phyloP scores from a whole-genome alignment of 2,113 vertebrate species.

The Brachyhypopomus gauderio region DNA sequence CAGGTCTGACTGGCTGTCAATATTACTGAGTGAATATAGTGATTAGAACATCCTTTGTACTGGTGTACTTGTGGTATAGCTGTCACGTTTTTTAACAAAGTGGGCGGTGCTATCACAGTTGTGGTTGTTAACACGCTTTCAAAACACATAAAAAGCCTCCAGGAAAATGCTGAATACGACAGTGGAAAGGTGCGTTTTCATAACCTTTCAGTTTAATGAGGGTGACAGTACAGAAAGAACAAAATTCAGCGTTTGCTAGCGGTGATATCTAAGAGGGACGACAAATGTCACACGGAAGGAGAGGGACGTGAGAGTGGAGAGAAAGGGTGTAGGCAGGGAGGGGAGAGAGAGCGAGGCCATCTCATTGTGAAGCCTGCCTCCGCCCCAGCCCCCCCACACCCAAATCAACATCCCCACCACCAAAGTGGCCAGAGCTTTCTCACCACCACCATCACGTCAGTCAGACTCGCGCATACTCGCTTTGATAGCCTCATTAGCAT shows the following conservation, averaged over 20 bases:
- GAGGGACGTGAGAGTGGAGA: background rate
- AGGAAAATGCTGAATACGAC: background rate
- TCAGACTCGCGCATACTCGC: constrained; percentile 28
- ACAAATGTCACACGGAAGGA: background rate
- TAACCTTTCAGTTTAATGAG: background rate
- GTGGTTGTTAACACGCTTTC: background rate
- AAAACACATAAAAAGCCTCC: background rate
- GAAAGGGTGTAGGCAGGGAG: background rate
- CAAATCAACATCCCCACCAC: constrained; percentile 6
- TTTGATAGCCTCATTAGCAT: constrained; percentile 49
- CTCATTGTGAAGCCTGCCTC: constrained; percentile 2
- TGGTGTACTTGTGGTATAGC: background rate
- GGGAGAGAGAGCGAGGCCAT: background rate
- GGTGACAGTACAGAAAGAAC: background rate
- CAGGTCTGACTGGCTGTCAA: background rate
- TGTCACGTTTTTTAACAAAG: background rate
- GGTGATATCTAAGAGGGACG: background rate
- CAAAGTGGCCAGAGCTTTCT: constrained; percentile 31
- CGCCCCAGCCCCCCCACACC: background rate
- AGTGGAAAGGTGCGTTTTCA: background rate
- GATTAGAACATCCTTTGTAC: background rate
- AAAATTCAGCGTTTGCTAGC: background rate
- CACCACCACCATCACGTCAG: background rate
- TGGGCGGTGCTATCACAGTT: background rate
- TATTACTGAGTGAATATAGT: constrained; percentile 24